These are phyloP conservation scores for Cataglyphis albicans DNA, from an alignment of 2,888 invertebrate species.

Conservation along the genomic window DNA sequence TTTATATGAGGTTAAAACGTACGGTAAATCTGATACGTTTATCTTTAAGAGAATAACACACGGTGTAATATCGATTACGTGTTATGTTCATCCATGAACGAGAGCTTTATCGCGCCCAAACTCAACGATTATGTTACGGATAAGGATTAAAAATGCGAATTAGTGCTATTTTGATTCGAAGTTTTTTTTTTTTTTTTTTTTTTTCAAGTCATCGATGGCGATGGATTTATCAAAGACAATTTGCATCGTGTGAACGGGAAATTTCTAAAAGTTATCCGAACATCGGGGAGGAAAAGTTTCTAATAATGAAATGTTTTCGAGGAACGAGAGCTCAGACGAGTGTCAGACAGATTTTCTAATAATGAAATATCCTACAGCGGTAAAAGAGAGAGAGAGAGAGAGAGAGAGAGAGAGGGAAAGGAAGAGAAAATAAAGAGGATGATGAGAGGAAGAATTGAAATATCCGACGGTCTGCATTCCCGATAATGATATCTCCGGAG, in stretches of 20 bases:
- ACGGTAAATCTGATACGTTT: conserved; percentile 23
- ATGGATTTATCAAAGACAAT: conserved; percentile 25
- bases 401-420: no score
- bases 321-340: conserved; percentile 5
- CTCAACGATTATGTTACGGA: background rate
- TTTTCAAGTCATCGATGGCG: conserved; percentile 1
- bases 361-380: conserved; percentile 37
- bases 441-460: conserved; percentile 22
- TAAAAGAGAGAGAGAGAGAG: background rate
- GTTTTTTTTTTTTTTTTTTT: conserved; percentile 19
- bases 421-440: background rate
- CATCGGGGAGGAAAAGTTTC: conserved; percentile 35
- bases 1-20: conserved; percentile 25
- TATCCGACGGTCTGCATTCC: background rate
- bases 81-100: background rate
- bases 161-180: conserved; percentile 8
- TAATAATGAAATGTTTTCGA: conserved; percentile 47
- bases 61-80: background rate
- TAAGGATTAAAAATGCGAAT: background rate
- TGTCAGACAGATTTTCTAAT: conserved; percentile 38
- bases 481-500: conserved; percentile 45
- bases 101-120: background rate
- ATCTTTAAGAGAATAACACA: conserved; percentile 1
- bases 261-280: conserved; percentile 34
- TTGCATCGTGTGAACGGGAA: conserved; percentile 4